Evolutionary conservation across 2,888 invertebrate genomes (phyloP), one percentile per base, ranked within the genome.

Genomic region (Aleiodes leptofemur): DNA sequence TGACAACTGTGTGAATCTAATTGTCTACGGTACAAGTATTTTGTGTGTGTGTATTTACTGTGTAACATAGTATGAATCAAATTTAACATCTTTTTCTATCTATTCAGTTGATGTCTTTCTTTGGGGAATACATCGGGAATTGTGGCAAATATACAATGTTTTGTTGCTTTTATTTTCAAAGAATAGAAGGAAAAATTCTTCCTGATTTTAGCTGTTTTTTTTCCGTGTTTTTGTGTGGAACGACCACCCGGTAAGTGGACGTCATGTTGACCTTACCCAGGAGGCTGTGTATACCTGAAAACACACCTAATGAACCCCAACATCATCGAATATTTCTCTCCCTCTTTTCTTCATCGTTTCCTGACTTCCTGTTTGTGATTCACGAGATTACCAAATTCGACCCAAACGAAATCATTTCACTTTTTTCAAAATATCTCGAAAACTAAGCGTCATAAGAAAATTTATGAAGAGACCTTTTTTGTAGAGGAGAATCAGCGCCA

Each of bases 1-100:
- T 81, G 82, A 82, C 82, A 83, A 83, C 81, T 80, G 82, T 77
- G 83, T 81, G 82, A 83, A 85, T 84, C 82, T 84, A 84, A 86
- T 85, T 86, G 84, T 86, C 80, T 82, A 81, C 78, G 70, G 51
- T 59, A 23, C 2, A 23, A 23, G 23, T 2, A 69, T 72, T 72
- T 74, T 73, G 66, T 71, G 69, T 73, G 66, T 71, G 69, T 69
- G 76, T 76, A 74, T 77, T n/a, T 23, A 23, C 23, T 23, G 23
- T 23, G 23, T 8, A n/a, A n/a, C n/a, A n/a, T n/a, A 69, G 56
- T 23, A 43, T 43, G 43, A 43, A 43, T 43, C 43, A 43, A 11
- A 9, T 11, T 0, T 43, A 43, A 43, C 43, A 43, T 43, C 43
- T 43, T 43, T 43, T 81, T 76, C 76, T 77, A 78, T 79, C 66